Evolutionary conservation across 2,797 vertebrate species (phyloP), one percentile per base, ranked within the genome.

Genomic region (Pangasius krempfi): DNA sequence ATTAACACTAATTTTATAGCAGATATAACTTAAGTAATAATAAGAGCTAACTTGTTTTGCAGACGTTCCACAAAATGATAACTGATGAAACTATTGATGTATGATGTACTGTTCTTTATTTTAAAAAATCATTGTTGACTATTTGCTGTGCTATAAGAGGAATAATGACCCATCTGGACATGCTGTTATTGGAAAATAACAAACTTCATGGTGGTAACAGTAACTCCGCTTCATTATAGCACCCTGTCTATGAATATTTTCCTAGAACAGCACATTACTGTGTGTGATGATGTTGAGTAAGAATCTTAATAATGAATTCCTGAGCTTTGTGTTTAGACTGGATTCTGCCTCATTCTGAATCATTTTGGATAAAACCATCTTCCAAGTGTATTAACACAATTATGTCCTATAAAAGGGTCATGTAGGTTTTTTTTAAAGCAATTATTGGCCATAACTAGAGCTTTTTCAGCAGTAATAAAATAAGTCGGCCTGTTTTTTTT

Each of bases 371-470:
- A 10, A 80, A 56, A 37, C 16, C 4, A 12, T 58, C 78, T 80
- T 13, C 13, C 4, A 22, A 80, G 20, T 56, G 54, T 58, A 80
- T 58, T 37, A 13, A 58, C 12, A 4, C 37, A 80, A 37, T 37
- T 12, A 13, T 22, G 54, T 80, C 18, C 30, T 81, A 7, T 25
- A 40, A 81, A 20, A 81, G 33, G 54, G 54, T 37, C 33, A 58
- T 58, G 20, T 60, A 76, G 2, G 2, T 78, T 27, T 25, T n/a
- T 50, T 50, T 72, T 68, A 83, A 47, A n/a, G 37, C 25, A 64
- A 40, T 82, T 82, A 83, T 83, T 83, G 14, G 5, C 80, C 58
- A n/a, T 82, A 83, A 83, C 13, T n/a, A 9, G 12, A 27, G 40
- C 80, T n/a, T 82, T 22, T 82, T 27, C 37, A 82, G 80, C 2